These are phyloP conservation scores for Oscheius sp. DNA, from an alignment of 2,888 invertebrate genomes.

Conservation along the genomic window DNA sequence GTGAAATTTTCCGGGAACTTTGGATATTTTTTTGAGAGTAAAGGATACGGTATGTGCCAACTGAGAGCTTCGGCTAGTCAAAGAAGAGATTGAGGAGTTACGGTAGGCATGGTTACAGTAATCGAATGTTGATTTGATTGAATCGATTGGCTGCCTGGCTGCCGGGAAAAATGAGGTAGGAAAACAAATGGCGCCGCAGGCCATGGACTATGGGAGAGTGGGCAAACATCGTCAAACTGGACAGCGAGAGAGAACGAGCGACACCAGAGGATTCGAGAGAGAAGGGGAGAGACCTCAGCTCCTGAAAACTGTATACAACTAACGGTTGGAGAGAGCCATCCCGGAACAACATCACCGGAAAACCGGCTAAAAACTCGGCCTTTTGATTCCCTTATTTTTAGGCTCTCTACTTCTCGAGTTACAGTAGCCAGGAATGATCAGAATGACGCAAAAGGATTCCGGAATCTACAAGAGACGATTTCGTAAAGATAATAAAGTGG, in stretches of 20 bases:
- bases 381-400: too few species aligned
- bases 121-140: background rate
- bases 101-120: background rate
- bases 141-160: background rate
- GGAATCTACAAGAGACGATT: too few species aligned
- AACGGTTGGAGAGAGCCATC: background rate
- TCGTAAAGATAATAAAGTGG: too few species aligned
- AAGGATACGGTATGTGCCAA: too few species aligned
- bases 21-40: background rate
- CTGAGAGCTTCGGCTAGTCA: background rate
- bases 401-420: too few species aligned
- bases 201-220: slow-evolving; percentile 32
- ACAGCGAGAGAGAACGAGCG: slow-evolving; percentile 14
- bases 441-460: too few species aligned
- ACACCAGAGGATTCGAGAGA: background rate
- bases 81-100: background rate
- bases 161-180: slow-evolving; percentile 28
- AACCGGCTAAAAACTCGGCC: too few species aligned
- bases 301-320: too few species aligned
- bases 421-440: too few species aligned
- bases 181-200: slow-evolving; percentile 30
- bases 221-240: slow-evolving; percentile 33
- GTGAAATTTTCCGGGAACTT: too few species aligned
- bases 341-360: too few species aligned
- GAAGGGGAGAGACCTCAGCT: too few species aligned